phyloP scores from a whole-genome alignment of 2,113 vertebrate species.

The Erythrocercus mccallii region DNA sequence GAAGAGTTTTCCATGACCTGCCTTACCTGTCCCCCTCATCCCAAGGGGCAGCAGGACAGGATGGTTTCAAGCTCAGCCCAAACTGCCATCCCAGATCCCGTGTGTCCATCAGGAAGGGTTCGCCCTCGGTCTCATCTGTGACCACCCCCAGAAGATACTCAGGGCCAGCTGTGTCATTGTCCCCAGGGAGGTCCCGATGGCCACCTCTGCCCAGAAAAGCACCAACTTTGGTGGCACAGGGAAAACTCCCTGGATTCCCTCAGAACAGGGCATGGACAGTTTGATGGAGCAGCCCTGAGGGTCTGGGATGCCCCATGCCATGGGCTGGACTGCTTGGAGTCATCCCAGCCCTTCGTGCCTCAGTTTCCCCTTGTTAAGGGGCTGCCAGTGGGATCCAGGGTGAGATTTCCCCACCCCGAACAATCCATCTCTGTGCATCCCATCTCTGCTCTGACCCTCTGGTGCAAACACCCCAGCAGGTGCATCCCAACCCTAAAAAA shows the following conservation, averaged over 20 bases:
- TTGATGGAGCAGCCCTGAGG: not conserved
- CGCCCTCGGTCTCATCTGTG: accelerated
- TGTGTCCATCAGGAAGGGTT: not conserved
- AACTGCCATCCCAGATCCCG: not conserved
- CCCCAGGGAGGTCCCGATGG: accelerated
- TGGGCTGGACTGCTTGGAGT: not conserved
- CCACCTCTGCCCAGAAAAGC: not conserved
- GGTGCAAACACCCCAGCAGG: not conserved
- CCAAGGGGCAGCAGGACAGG: not conserved
- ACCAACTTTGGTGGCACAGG: not conserved
- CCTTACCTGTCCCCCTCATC: not conserved
- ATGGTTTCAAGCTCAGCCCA: not conserved
- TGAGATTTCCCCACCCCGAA: not conserved
- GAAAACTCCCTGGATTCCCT: not conserved
- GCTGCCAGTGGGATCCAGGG: not conserved
- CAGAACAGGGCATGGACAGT: accelerated
- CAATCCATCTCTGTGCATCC: not conserved
- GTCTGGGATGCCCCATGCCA: not conserved
- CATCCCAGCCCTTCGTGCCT: not conserved
- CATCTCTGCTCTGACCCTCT: not conserved
- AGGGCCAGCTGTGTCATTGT: not conserved
- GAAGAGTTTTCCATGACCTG: not conserved
- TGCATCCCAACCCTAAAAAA: not conserved
- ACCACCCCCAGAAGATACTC: not conserved
- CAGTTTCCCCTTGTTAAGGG: not conserved